These are phyloP conservation scores for Ormyrus thymus DNA, from an alignment of 2,888 invertebrate species.

Conservation along the genomic window DNA sequence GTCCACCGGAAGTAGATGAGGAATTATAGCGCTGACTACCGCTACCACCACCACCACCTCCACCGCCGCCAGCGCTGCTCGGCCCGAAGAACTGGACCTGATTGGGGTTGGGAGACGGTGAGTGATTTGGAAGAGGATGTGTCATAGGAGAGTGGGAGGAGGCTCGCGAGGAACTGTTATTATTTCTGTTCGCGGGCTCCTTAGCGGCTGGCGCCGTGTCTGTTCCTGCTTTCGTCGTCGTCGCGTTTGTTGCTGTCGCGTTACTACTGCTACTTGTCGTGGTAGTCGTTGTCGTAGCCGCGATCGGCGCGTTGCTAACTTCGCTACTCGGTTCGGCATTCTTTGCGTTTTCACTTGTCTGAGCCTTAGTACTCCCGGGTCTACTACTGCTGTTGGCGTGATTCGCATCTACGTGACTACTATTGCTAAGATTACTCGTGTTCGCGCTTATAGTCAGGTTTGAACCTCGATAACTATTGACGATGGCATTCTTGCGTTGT, in stretches of 20 bases:
- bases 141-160: conserved; percentile 68
- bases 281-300: background rate
- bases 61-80: conserved; percentile 45
- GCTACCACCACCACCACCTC: conserved; percentile 44
- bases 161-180: conserved; percentile 59
- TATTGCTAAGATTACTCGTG: background rate
- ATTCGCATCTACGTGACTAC: background rate
- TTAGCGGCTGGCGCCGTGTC: conserved; percentile 2
- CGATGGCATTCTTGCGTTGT: conserved; percentile 17
- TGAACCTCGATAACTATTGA: conserved; percentile 46
- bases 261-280: background rate
- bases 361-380: background rate
- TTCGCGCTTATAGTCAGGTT: conserved; percentile 47
- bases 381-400: conserved; percentile 34
- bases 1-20: conserved; percentile 55
- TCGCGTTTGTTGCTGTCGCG: background rate
- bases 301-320: too few species aligned
- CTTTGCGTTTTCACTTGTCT: background rate
- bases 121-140: conserved; percentile 69
- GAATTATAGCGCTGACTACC: conserved; percentile 63
- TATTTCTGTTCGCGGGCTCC: background rate
- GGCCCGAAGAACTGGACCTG: conserved; percentile 70
- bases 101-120: conserved; percentile 66
- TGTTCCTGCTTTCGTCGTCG: conserved; percentile 52
- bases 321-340: conserved; percentile 1